Conservation (phyloP, 2,888 invertebrate species). For the Polyploca ridens region DNA sequence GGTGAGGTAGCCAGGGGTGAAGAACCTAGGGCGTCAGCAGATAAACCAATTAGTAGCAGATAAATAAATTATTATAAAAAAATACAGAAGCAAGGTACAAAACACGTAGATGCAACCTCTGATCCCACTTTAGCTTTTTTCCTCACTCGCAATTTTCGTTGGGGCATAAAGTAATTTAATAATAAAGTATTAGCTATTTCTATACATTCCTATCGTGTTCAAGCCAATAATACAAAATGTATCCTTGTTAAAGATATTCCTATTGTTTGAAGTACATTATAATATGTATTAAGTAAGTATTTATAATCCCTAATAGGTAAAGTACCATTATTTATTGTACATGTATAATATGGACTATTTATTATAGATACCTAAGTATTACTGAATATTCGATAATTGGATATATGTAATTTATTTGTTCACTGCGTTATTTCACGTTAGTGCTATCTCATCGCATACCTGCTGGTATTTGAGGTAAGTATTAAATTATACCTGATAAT, state of each 20-base stretch:
- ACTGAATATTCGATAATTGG: not conserved
- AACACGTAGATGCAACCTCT: slow-evolving; percentile 51
- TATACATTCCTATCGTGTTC: not conserved
- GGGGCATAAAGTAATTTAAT: no score
- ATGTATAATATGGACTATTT: no score
- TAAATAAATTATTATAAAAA: slow-evolving; percentile 75
- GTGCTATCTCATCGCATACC: not conserved
- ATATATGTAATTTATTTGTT: not conserved
- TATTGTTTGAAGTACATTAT: not conserved
- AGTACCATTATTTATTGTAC: no score
- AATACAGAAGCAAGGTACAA: slow-evolving; percentile 54
- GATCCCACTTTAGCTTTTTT: slow-evolving; percentile 59
- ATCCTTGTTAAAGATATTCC: not conserved
- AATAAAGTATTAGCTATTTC: no score
- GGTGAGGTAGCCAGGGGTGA: slow-evolving; percentile 48
- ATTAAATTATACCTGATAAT: not conserved
- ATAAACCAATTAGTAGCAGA: slow-evolving; percentile 68
- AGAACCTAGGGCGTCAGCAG: slow-evolving; percentile 59
- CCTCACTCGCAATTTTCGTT: slow-evolving; percentile 15
- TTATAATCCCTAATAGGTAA: no score
- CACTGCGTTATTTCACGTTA: not conserved
- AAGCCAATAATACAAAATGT: not conserved
- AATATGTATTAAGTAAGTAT: no score
- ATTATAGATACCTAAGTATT: no score
- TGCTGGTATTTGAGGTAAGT: not conserved